Evolutionary conservation across 2,113 vertebrate species (phyloP), one percentile per base, ranked within the genome.

Genomic region (Pollimyrus isidori): DNA sequence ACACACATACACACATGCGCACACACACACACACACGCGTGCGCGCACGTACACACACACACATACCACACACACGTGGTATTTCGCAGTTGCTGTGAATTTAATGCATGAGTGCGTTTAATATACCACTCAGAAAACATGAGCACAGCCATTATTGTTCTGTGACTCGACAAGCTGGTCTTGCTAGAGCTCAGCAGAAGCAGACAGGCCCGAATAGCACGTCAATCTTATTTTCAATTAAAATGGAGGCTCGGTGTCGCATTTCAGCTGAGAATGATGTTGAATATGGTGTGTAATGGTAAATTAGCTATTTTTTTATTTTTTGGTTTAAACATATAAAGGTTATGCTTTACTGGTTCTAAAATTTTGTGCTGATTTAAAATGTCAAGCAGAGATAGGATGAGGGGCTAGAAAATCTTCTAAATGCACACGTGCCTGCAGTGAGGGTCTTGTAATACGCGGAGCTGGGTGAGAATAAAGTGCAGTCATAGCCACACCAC

Each of bases 41-140:
- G 49, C 39, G 21, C 53, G 7, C 4, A 19, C 19, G 21, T 0
- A 21, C 4, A 6, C 52, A 89, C 89, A 4, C 76, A 50, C 69
- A 76, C 15, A 7, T 2, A 23, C 9, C 73, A 80, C 26, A 42
- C 73, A 30, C 73, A 93, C 90, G 58, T 89, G n/a, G 30, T 92
- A 92, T 93, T 90, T 91, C 92, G 92, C 91, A 93, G 52, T 90
- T 91, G 91, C 93, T 92, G 92, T 92, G 93, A 80, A 45, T 91
- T 94, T 93, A 88, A 87, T 93, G 95, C 94, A 92, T 92, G 92
- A 92, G 5, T 53, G 49, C n/a, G 3, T 87, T 50, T 50, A 50
- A 50, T 46, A n/a, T 49, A 49, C 42, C 46, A 46, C 9, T 85
- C 42, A n/a, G 45, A n/a, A 46, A 48, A 23, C 26, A 39, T 26